Conservation (phyloP, 2,888 invertebrate genomes). For the Drosophila testacea region DNA sequence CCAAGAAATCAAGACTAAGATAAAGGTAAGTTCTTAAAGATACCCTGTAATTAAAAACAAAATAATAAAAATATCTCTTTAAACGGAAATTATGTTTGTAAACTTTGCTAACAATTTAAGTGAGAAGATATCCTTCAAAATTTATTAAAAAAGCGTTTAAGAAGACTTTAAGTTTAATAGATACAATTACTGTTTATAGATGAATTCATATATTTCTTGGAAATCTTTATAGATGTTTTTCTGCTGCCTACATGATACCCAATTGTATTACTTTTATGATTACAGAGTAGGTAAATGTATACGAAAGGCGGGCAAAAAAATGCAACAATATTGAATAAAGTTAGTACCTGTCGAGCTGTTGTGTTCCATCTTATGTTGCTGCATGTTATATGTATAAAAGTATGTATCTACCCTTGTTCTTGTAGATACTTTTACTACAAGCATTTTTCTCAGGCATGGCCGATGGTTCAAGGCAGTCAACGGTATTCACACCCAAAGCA, state of each 20-base stretch:
- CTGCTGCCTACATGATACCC: background rate
- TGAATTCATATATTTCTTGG: too few relatives aligned
- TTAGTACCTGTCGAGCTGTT: slow-evolving; percentile 77
- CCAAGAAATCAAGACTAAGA: background rate
- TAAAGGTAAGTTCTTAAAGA: background rate
- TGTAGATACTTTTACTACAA: slow-evolving; percentile 30
- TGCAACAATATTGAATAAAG: slow-evolving; percentile 78
- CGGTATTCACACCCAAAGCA: slow-evolving; percentile 56
- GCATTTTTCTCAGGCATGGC: slow-evolving; percentile 26
- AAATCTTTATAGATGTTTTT: background rate
- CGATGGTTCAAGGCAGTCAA: slow-evolving; percentile 57
- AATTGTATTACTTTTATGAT: background rate
- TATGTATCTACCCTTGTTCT: slow-evolving; percentile 2
- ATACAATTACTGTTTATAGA: too few relatives aligned
- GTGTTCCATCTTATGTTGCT: slow-evolving; percentile 67
- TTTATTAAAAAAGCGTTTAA: too few relatives aligned
- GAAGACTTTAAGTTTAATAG: too few relatives aligned
- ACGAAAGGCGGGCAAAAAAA: slow-evolving; percentile 31
- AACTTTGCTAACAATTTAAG: background rate
- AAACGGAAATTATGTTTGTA: too few relatives aligned
- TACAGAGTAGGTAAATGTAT: slow-evolving; percentile 2
- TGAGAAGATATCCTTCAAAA: too few relatives aligned
- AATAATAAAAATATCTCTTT: background rate
- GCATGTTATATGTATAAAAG: slow-evolving; percentile 22
- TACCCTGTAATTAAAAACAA: slow-evolving; percentile 13